phyloP scores from a whole-genome alignment of 1,140 invertebrate genomes.

The Eciton burchellii region DNA sequence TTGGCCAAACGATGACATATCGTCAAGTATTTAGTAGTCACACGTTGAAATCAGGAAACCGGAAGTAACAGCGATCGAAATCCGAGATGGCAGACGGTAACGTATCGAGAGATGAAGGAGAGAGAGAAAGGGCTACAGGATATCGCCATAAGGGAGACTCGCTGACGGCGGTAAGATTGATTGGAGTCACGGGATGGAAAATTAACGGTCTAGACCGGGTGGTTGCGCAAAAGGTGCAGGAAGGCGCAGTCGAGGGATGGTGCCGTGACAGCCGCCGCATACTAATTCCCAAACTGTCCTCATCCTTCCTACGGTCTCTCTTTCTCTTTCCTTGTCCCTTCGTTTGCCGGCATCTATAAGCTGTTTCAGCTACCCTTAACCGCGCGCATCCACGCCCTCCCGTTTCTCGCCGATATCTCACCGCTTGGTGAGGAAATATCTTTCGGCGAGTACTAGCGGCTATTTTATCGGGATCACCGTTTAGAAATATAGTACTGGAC shows the following conservation, averaged over 20 bases:
- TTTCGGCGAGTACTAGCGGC: constrained; percentile 40
- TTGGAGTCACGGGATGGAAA: constrained; percentile 85
- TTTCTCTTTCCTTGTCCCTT: not conserved
- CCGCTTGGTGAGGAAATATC: not conserved
- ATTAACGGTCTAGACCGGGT: constrained; percentile 82
- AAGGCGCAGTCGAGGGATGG: constrained; percentile 69
- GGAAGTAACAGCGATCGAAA: constrained; percentile 63
- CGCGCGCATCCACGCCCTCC: constrained; percentile 41
- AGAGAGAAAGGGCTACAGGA: constrained; percentile 51
- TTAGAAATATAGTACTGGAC: constrained; percentile 24
- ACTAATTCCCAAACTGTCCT: constrained; percentile 77
- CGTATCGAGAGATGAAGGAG: constrained; percentile 65
- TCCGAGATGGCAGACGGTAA: constrained; percentile 53
- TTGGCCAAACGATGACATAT: constrained; percentile 62
- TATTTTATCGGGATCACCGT: constrained; percentile 40
- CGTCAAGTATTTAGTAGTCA: constrained; percentile 64
- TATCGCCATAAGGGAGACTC: constrained; percentile 72
- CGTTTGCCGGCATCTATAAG: constrained; percentile 22
- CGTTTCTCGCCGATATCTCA: constrained; percentile 2
- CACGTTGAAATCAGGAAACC: constrained; percentile 65
- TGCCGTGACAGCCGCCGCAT: constrained; percentile 80
- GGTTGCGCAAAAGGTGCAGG: constrained; percentile 70
- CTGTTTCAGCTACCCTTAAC: constrained; percentile 62
- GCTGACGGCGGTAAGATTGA: constrained; percentile 83
- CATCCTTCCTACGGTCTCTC: constrained; percentile 11